Conservation (phyloP, 2,113 vertebrate species). For the Etia nguti region DNA sequence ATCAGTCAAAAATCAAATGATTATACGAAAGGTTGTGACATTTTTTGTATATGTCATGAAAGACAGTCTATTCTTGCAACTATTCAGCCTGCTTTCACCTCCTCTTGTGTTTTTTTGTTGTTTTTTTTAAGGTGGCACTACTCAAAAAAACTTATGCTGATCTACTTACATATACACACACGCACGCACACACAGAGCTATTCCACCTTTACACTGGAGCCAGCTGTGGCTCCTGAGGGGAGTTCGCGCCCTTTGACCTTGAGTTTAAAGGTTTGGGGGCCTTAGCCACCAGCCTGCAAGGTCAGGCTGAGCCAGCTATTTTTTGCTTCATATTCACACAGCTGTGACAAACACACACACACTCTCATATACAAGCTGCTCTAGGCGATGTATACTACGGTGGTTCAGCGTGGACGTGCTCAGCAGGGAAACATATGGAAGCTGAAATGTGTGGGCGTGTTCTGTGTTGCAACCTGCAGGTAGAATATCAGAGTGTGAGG, state of each 20-base stretch:
- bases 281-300: constrained; percentile 18
- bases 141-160: not conserved
- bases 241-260: constrained; percentile 32
- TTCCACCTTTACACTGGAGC: constrained; percentile 26
- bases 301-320: constrained; percentile 51
- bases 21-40: constrained; percentile 24
- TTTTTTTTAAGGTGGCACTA: not conserved
- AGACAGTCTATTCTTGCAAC: not conserved
- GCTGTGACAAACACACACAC: not conserved
- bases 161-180: not conserved
- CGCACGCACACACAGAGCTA: not conserved
- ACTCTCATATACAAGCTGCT: not conserved
- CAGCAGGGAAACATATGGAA: constrained; percentile 24
- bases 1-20: constrained; percentile 31
- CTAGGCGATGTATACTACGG: not conserved
- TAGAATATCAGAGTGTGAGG: not conserved
- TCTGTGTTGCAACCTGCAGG: constrained; percentile 6
- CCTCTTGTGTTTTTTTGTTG: not conserved
- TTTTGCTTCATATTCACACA: constrained; percentile 43
- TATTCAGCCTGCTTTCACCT: not conserved
- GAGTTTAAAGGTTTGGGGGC: constrained; percentile 47
- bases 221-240: constrained; percentile 57
- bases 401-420: not conserved
- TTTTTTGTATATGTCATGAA: constrained; percentile 33
- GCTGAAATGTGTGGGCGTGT: not conserved